phyloP scores from a whole-genome alignment of 2,888 invertebrate species.

The Cyclophora albipunctata region DNA sequence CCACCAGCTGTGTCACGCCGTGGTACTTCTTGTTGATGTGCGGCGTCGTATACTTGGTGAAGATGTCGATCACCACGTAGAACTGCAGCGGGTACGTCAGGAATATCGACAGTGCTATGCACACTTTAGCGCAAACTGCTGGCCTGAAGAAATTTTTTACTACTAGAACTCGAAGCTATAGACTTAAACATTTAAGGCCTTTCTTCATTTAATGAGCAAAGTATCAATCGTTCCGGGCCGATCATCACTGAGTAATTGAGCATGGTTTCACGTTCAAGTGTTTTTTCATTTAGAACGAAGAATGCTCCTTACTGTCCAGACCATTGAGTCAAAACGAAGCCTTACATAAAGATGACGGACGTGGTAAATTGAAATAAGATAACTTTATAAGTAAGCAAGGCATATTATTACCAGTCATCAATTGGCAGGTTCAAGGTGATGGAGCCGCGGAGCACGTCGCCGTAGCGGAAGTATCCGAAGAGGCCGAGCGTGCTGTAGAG shows the following conservation, averaged over 20 bases:
- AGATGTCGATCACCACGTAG: constrained; percentile 92
- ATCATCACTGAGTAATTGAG: no score
- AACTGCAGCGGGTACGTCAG: constrained; percentile 95
- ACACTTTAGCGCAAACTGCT: constrained; percentile 86
- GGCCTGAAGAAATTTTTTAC: constrained; percentile 64
- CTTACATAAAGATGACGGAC: no score
- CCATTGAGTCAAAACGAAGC: no score
- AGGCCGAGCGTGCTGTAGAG: constrained; percentile 90
- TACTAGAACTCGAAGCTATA: background rate
- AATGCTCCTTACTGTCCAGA: no score
- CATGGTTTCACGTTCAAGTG: no score
- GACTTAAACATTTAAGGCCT: background rate
- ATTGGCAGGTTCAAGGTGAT: constrained; percentile 91
- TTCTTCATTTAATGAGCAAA: no score
- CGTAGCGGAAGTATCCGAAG: constrained; percentile 91
- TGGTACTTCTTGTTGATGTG: constrained; percentile 71
- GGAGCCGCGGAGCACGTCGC: constrained; percentile 80
- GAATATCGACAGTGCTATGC: constrained; percentile 91
- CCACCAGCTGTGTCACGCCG: constrained; percentile 31
- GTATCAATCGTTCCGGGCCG: no score
- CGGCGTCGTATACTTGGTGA: constrained; percentile 84
- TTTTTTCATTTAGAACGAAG: no score
- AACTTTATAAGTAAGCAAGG: no score
- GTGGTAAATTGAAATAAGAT: no score
- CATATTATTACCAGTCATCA: constrained; percentile 72